Evolutionary conservation across 2,888 invertebrate species (phyloP), one percentile per base, ranked within the genome.

Genomic region (Tuta absoluta): DNA sequence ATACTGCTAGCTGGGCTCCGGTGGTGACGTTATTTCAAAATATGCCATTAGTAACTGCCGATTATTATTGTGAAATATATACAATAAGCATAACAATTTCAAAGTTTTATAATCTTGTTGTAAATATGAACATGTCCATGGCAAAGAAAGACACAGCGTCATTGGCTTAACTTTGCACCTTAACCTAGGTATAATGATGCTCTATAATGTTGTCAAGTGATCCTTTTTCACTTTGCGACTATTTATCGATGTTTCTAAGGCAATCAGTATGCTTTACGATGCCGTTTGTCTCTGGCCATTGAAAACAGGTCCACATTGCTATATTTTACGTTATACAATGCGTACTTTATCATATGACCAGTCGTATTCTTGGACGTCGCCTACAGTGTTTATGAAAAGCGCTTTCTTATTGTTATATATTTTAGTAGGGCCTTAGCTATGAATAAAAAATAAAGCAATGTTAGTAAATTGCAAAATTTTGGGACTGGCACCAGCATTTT

Each of bases 211-310:
- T 73, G 72, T 74, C 72, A 74, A 75, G 72, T 64, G 72, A 72
- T 67, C 73, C 72, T 72, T 76, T 77, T 80, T 78, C 77, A 74
- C 73, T 74, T 73, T 68, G 63, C 65, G 67, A 67, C 68, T 77
- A 80, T 82, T 82, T 82, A 84, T 80, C 72, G 63, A 65, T 62
- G 62, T 66, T 66, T 61, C 67, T 62, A 63, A 66, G 61, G 64
- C 58, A 62, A 67, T 64, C 66, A 45, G 62, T 60, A 62, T 51
- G 23, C 66, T 74, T 73, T 72, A 75, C 66, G 70, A 66, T 65
- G 67, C 66, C 66, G 69, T 73, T 72, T 70, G 69, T 71, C 71
- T 70, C 65, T 37, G 14, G 21, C 48, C 67, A 68, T 66, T 68
- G 66, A 65, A 63, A 74, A 75, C 72, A 63, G 70, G 73, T 73